These are phyloP conservation scores for Gambusia holbrooki DNA, from an alignment of 2,113 vertebrate genomes.

Conservation along the genomic window DNA sequence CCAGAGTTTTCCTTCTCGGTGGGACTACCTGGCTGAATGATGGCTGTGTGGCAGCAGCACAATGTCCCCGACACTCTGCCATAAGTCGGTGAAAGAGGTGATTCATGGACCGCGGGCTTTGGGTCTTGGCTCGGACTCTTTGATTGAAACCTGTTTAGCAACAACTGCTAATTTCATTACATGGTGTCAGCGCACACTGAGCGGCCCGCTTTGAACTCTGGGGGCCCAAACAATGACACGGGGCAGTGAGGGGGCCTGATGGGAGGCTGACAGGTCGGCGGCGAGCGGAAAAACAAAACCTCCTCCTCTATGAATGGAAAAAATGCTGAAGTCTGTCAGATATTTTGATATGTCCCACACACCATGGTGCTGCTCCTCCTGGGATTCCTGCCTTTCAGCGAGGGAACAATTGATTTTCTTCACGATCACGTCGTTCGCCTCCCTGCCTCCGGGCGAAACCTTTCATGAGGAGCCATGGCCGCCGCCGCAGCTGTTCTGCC, in stretches of 20 bases:
- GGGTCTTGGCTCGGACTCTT: constrained; percentile 82
- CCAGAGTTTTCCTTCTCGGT: constrained; percentile 48
- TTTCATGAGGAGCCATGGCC: constrained; percentile 93
- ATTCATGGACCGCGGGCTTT: constrained; percentile 68
- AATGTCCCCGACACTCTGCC: constrained; percentile 59
- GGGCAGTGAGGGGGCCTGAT: constrained; percentile 87
- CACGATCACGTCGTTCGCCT: constrained; percentile 91
- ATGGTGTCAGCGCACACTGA: constrained; percentile 93
- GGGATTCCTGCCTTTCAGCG: constrained; percentile 85
- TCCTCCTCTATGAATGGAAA: constrained; percentile 52
- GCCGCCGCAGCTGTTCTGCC: constrained; percentile 84
- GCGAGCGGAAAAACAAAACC: constrained; percentile 67
- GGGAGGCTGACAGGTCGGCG: constrained; percentile 88
- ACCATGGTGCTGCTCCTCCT: constrained; percentile 96
- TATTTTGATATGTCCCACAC: constrained; percentile 99
- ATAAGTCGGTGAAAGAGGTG: constrained; percentile 68
- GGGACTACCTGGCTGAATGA: constrained; percentile 77
- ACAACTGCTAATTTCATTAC: constrained; percentile 94
- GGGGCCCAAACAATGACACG: constrained; percentile 91
- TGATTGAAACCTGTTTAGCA: constrained; percentile 96
- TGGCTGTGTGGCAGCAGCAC: constrained; percentile 43
- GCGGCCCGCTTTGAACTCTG: constrained; percentile 91
- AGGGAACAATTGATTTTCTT: constrained; percentile 94
- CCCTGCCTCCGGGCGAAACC: constrained; percentile 92
- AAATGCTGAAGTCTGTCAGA: constrained; percentile 98